Percentiles rank a stretch among this genome's conserved stretches.
These are phyloP conservation scores for Hydrozoanthus gracilis DNA, from an alignment of 92 coral and sea anemone species.

Conservation along the genomic window DNA sequence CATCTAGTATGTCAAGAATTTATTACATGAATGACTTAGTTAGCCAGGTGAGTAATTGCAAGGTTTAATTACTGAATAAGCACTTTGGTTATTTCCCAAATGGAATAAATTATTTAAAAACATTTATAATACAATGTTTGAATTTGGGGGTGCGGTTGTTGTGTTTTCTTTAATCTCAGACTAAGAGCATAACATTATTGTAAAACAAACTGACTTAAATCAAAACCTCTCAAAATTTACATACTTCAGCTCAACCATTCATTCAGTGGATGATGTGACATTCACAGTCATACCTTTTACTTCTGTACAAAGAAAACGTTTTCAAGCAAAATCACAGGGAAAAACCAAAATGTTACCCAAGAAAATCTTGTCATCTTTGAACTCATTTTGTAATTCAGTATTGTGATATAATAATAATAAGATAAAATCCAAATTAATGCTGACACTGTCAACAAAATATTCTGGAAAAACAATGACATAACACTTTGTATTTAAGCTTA, in stretches of 20 bases:
- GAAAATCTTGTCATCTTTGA: background rate
- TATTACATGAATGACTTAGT: background rate
- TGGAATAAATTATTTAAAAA: background rate
- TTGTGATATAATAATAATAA: background rate
- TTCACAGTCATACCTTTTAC: background rate
- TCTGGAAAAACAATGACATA: background rate
- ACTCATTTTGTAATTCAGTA: background rate
- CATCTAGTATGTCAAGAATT: background rate
- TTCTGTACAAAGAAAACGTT: background rate
- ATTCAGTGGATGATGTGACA: background rate
- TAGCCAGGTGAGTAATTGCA: background rate
- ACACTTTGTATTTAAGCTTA: background rate
- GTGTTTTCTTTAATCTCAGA: background rate
- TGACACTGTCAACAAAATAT: background rate
- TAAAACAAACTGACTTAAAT: background rate
- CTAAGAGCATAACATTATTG: background rate
- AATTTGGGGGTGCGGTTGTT: background rate
- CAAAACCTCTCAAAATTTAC: background rate
- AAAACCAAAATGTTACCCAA: background rate
- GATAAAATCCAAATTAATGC: background rate
- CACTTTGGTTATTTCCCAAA: background rate
- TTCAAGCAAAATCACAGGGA: background rate
- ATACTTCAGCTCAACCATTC: background rate
- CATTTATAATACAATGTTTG: background rate
- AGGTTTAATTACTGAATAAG: background rate